phyloP scores from a whole-genome alignment of 2,113 vertebrate genomes.

The human region GRCh38 chrX:69264001-69264500 shows the following conservation, averaged over 20 bases:
- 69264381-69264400: conserved; percentile 14
- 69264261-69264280: conserved; percentile 54
- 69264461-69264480: conserved; percentile 75
- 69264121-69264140: not conserved
- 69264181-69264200: conserved; percentile 53
- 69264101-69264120: not conserved
- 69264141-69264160: conserved; percentile 63
- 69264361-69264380: conserved; percentile 47
- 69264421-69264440: not conserved
- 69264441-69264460: conserved; percentile 49
- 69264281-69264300: not conserved
- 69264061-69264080: conserved; percentile 60
- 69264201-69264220: not conserved
- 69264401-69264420: conserved; percentile 65
- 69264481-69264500: conserved; percentile 44
- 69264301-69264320: conserved; percentile 70
- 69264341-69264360: conserved; percentile 48
- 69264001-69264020: conserved; percentile 46
- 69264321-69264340: conserved; percentile 77
- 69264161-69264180: conserved; percentile 46
- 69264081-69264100: not conserved
- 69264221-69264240: conserved; percentile 18
- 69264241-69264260: conserved; percentile 50
- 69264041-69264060: not conserved
- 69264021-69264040: conserved; percentile 36